A percentile compares a stretch with the other conserved stretches of the same genome.
Conservation (phyloP, 2,797 vertebrate species). For the Sylvilagus floridanus region DNA sequence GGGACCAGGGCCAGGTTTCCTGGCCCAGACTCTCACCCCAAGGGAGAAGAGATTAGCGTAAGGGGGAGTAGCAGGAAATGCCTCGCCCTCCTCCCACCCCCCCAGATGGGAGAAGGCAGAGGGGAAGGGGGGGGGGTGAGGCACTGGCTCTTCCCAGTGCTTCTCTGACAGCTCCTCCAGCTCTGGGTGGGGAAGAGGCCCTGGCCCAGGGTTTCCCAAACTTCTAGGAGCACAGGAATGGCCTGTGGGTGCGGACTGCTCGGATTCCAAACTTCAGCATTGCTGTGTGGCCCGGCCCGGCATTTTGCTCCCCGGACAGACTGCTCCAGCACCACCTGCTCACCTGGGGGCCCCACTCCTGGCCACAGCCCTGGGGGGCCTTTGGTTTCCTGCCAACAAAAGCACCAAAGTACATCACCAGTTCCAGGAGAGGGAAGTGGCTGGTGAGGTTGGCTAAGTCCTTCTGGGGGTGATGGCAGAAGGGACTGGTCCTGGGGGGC, state of each 20-base stretch:
- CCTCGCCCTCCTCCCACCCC: background rate
- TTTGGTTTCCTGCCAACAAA: background rate
- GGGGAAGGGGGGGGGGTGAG: background rate
- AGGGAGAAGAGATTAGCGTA: background rate
- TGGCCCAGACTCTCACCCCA: background rate
- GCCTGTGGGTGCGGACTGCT: background rate
- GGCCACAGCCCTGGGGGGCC: too few relatives aligned
- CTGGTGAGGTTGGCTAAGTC: background rate
- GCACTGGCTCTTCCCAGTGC: background rate
- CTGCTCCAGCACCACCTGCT: background rate
- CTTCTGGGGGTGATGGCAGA: background rate
- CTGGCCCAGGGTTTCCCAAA: background rate
- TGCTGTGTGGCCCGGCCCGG: background rate
- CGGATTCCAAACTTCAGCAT: background rate
- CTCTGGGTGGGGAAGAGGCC: background rate
- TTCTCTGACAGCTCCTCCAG: background rate
- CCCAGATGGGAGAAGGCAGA: background rate
- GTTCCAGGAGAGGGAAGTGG: background rate
- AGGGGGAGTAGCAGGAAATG: background rate
- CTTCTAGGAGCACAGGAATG: background rate
- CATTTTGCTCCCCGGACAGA: background rate
- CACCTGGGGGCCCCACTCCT: too few relatives aligned
- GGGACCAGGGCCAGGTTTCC: background rate
- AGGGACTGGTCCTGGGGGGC: background rate
- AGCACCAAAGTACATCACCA: accelerated